Conservation (phyloP, 1,140 invertebrate species). For the Drosophila baimaii region DNA sequence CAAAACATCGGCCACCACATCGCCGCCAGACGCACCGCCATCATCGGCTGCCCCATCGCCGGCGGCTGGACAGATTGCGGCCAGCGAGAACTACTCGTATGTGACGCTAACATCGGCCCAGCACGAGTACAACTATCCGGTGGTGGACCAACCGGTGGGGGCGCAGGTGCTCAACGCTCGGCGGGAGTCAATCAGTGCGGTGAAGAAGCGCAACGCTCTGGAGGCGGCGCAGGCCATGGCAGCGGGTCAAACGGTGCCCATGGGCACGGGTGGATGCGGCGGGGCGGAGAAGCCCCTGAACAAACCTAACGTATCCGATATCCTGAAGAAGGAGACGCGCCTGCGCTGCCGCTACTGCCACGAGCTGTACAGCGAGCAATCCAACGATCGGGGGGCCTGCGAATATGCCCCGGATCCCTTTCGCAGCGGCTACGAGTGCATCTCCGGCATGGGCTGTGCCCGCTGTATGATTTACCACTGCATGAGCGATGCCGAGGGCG, state of each 20-base stretch:
- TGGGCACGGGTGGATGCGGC: slow-evolving; percentile 14
- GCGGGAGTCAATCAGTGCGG: slow-evolving; percentile 86
- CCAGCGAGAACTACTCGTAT: slow-evolving; percentile 91
- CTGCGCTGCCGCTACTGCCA: slow-evolving; percentile 87
- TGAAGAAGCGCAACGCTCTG: slow-evolving; percentile 86
- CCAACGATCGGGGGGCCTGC: slow-evolving; percentile 93
- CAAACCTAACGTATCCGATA: slow-evolving; percentile 74
- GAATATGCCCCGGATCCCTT: slow-evolving; percentile 95
- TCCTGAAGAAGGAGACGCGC: slow-evolving; percentile 77
- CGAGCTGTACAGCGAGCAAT: slow-evolving; percentile 90
- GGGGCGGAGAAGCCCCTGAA: slow-evolving; percentile 54
- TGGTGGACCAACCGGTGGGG: slow-evolving; percentile 88
- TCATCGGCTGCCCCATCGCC: slow-evolving; percentile 48
- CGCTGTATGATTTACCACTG: slow-evolving; percentile 96
- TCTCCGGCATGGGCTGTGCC: slow-evolving; percentile 93
- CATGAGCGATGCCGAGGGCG: slow-evolving; percentile 93
- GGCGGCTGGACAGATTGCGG: slow-evolving; percentile 61
- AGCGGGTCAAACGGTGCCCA: slow-evolving; percentile 62
- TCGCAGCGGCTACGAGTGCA: slow-evolving; percentile 90
- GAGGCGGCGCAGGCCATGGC: slow-evolving; percentile 75
- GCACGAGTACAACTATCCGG: slow-evolving; percentile 93
- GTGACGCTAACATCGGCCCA: slow-evolving; percentile 91
- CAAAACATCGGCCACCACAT: slow-evolving; percentile 69
- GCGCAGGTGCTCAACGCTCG: slow-evolving; percentile 84
- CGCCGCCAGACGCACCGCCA: slow-evolving; percentile 46